phyloP scores from a whole-genome alignment of 2,797 vertebrate species.

The Gymnodraco acuticeps region DNA sequence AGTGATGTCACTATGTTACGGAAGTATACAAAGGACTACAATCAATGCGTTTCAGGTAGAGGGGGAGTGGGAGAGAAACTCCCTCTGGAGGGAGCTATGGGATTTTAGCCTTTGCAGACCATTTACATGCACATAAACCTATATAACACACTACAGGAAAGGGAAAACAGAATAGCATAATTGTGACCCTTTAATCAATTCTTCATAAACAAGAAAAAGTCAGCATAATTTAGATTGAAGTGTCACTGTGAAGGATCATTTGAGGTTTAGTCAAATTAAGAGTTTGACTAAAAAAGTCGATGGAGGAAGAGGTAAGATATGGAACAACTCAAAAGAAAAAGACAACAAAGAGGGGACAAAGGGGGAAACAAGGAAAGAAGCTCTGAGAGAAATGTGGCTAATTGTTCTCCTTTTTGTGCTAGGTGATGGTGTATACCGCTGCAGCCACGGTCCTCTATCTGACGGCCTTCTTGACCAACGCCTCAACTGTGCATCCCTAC shows the following conservation, averaged over 20 bases:
- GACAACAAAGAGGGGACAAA: neutral
- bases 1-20: too few relatives aligned
- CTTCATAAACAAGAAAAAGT: neutral
- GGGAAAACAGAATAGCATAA: too few relatives aligned
- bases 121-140: too few relatives aligned
- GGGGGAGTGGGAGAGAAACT: too few relatives aligned
- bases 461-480: slow-evolving; percentile 88
- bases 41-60: too few relatives aligned
- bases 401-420: slow-evolving; percentile 1
- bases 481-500: slow-evolving; percentile 57
- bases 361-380: too few relatives aligned
- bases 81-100: too few relatives aligned
- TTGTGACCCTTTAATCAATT: neutral
- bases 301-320: neutral
- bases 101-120: too few relatives aligned
- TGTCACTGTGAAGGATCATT: neutral
- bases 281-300: neutral
- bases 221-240: neutral
- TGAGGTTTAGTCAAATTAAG: neutral
- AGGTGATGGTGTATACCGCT: slow-evolving; percentile 83
- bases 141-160: too few relatives aligned
- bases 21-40: too few relatives aligned
- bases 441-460: slow-evolving; percentile 87
- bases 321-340: neutral
- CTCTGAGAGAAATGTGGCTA: neutral